phyloP scores from a whole-genome alignment of 53 echinoderm and acorn worm species.

The Echinometra lucunter region DNA sequence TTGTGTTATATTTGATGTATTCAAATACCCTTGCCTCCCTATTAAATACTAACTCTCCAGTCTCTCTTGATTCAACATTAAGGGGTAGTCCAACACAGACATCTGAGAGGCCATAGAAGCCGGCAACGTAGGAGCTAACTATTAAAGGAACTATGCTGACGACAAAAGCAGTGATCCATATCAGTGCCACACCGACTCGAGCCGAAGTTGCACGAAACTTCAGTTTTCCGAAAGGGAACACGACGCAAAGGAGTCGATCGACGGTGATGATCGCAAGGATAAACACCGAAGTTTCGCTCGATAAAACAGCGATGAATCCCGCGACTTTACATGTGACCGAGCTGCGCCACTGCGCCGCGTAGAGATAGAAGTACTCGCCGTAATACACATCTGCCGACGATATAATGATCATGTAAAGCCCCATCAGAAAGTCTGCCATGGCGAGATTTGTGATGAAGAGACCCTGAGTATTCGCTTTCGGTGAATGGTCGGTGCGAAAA shows the following conservation, averaged over 20 bases:
- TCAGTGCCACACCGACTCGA: constrained; percentile 57
- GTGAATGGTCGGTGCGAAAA: constrained; percentile 12
- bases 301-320: constrained; percentile 71
- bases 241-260: constrained; percentile 72
- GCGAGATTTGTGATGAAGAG: constrained; percentile 79
- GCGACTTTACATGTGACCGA: constrained; percentile 72
- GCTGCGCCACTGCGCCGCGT: constrained; percentile 70
- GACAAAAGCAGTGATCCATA: constrained; percentile 57
- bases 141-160: constrained; percentile 72
- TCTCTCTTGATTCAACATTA: constrained; percentile 51
- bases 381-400: constrained; percentile 78
- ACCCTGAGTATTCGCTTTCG: constrained; percentile 60
- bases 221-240: constrained; percentile 75
- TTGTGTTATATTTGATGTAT: constrained; percentile 46
- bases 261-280: constrained; percentile 77
- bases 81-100: constrained; percentile 75
- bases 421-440: constrained; percentile 79
- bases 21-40: not conserved
- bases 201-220: constrained; percentile 56
- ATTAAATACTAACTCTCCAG: constrained; percentile 53
- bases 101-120: constrained; percentile 78
- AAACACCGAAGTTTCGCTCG: constrained; percentile 76
- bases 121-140: constrained; percentile 52
- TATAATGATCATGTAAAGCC: constrained; percentile 82
- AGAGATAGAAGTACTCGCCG: constrained; percentile 72